Conservation (phyloP, 2,113 vertebrate genomes). For the Psophia crepitans region DNA sequence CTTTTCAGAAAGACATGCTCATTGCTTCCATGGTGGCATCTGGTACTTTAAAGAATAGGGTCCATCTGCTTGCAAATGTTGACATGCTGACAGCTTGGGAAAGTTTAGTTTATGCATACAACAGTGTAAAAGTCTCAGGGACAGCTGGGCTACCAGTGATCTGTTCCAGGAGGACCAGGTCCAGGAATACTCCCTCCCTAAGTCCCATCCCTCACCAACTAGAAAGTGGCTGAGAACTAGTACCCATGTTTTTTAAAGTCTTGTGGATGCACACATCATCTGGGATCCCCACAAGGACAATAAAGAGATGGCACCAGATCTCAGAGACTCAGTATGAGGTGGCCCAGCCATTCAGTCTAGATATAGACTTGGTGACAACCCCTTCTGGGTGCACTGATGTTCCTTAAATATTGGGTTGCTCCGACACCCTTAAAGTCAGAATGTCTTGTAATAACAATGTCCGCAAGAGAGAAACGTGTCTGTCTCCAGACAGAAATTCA, state of each 20-base stretch:
- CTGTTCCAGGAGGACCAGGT: not conserved
- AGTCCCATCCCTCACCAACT: not conserved
- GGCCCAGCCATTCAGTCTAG: not conserved
- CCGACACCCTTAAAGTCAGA: not conserved
- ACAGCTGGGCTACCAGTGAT: not conserved
- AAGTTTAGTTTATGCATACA: not conserved
- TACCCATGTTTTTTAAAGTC: not conserved
- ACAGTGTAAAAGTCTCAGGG: not conserved
- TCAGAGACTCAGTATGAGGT: not conserved
- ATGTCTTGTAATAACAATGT: not conserved
- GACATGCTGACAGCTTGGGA: not conserved
- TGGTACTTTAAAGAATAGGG: not conserved
- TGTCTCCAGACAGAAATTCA: not conserved
- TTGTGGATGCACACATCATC: not conserved
- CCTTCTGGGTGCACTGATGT: not conserved
- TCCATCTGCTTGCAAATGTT: not conserved
- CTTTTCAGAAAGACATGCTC: not conserved
- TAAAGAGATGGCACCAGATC: not conserved
- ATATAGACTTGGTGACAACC: not conserved
- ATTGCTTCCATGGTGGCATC: not conserved
- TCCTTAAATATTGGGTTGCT: not conserved
- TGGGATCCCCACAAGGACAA: not conserved
- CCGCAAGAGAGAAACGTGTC: not conserved
- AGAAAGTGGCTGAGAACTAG: not conserved
- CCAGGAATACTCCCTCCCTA: not conserved